phyloP scores from a whole-genome alignment of 2,113 vertebrate genomes.

The Podilymbus podiceps region DNA sequence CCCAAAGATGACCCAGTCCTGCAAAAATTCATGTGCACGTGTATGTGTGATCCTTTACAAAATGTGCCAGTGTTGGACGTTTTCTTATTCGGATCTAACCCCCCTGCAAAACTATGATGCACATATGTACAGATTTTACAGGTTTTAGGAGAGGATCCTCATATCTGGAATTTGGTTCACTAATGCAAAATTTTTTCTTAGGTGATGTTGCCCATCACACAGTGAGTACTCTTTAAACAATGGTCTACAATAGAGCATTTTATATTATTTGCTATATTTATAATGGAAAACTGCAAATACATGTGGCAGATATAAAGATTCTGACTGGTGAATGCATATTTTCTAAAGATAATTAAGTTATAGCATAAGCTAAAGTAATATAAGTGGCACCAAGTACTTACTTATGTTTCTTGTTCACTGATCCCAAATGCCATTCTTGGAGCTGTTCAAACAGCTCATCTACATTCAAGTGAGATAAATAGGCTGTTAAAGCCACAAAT shows the following conservation, averaged over 20 bases:
- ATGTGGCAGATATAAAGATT: background rate
- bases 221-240: background rate
- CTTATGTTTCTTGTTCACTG: background rate
- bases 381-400: background rate
- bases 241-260: background rate
- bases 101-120: fast-evolving
- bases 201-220: background rate
- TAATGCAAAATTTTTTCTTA: background rate
- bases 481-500: background rate
- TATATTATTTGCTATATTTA: background rate
- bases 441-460: background rate
- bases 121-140: background rate
- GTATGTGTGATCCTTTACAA: background rate
- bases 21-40: background rate
- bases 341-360: background rate
- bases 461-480: background rate
- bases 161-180: background rate
- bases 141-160: background rate
- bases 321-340: background rate
- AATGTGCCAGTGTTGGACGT: background rate
- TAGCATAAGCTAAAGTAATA: background rate
- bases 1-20: background rate
- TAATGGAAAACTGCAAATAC: background rate
- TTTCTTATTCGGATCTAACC: background rate
- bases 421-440: background rate